phyloP scores from a whole-genome alignment of 2,113 vertebrate species.

The Beaufortia kweichowensis region DNA sequence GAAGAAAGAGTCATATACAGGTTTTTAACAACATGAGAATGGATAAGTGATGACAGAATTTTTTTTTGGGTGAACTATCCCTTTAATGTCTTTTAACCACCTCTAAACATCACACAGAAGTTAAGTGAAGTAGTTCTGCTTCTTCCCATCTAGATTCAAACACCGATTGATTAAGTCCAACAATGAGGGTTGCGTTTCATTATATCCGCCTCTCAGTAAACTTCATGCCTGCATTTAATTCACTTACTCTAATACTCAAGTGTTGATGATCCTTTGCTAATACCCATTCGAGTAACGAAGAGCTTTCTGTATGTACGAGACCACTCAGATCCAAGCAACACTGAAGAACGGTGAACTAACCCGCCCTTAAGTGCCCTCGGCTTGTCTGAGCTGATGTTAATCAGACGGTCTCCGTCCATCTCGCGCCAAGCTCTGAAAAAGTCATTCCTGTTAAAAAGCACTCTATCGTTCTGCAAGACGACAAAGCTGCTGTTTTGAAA shows the following conservation, averaged over 20 bases:
- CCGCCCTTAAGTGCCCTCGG: slow-evolving; percentile 14
- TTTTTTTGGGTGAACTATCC: too few species aligned
- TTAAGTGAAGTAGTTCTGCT: too few species aligned
- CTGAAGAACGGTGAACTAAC: neutral
- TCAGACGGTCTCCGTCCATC: slow-evolving; percentile 8
- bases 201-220: neutral
- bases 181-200: neutral
- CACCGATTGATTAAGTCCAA: neutral
- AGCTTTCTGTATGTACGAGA: neutral
- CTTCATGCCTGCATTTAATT: neutral
- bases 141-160: too few species aligned
- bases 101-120: too few species aligned
- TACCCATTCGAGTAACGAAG: neutral
- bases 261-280: neutral
- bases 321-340: slow-evolving; percentile 3
- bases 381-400: neutral
- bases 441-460: neutral
- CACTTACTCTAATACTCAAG: neutral
- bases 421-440: neutral
- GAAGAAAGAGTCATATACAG: too few species aligned
- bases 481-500: neutral
- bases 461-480: neutral
- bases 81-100: too few species aligned
- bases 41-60: too few species aligned
- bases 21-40: too few species aligned